Conservation (phyloP, 2,888 invertebrate species). For the Deroplatys truncata region DNA sequence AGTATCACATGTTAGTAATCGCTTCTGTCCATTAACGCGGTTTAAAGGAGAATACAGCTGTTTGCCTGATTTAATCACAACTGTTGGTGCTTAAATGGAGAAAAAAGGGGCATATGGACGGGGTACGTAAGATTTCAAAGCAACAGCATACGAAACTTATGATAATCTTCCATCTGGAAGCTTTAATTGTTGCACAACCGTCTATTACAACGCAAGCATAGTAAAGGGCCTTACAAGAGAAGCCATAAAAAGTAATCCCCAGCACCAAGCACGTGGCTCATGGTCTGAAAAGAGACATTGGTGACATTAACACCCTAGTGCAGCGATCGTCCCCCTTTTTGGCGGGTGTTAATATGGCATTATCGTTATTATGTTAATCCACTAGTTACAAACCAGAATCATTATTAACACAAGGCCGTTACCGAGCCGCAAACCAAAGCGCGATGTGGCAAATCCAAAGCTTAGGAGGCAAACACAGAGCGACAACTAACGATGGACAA, state of each 20-base stretch:
- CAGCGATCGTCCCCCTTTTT: not conserved
- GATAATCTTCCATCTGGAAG: not conserved
- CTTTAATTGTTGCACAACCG: not conserved
- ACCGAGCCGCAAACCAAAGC: not conserved
- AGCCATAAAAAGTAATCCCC: not conserved
- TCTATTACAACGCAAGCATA: not conserved
- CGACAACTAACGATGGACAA: not conserved
- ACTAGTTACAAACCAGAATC: not conserved
- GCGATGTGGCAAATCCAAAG: not conserved
- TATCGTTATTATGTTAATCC: not conserved
- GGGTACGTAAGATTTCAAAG: too few species aligned
- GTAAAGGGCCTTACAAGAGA: not conserved
- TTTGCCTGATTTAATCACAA: too few species aligned
- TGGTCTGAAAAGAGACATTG: not conserved
- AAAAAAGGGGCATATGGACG: too few species aligned
- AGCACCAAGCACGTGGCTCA: not conserved
- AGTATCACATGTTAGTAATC: too few species aligned
- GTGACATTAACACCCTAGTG: not conserved
- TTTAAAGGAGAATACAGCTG: too few species aligned
- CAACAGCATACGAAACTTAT: not conserved
- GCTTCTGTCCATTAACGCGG: too few species aligned
- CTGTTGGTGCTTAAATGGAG: too few species aligned
- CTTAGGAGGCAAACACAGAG: not conserved
- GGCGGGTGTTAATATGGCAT: not conserved
- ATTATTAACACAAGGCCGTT: not conserved